Evolutionary conservation across 1,140 invertebrate genomes (phyloP).

Genomic region (Eulimnadia texana): DNA sequence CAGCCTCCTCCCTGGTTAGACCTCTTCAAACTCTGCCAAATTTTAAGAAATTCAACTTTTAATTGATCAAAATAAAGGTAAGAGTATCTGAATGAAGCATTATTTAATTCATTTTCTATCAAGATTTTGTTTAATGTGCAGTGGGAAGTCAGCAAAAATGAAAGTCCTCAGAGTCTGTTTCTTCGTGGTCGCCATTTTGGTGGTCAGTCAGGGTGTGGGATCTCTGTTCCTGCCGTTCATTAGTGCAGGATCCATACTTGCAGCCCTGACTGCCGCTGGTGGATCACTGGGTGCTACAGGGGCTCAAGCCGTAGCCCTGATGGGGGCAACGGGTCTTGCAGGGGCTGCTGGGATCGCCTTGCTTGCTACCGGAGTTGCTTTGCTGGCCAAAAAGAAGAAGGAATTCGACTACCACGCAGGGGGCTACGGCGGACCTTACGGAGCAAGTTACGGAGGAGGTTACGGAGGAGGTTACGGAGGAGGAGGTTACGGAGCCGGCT

Average conservation of each 20-base stretch:
- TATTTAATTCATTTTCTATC: too few relatives aligned
- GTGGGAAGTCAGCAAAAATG: too few relatives aligned
- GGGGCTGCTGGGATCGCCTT: background rate
- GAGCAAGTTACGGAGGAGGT: background rate
- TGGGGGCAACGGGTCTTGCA: background rate
- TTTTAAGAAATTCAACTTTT: too few relatives aligned
- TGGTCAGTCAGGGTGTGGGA: background rate
- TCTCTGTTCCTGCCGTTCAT: background rate
- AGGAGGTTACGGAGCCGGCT: background rate
- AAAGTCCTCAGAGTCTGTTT: too few relatives aligned
- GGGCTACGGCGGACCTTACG: background rate
- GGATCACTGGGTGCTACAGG: background rate
- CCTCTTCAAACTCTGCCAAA: too few relatives aligned
- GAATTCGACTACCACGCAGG: background rate
- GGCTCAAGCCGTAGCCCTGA: background rate
- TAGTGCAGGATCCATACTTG: background rate
- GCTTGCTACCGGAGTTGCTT: background rate
- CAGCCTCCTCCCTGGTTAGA: too few relatives aligned
- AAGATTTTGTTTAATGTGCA: too few relatives aligned
- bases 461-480: background rate
- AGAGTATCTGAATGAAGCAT: too few relatives aligned
- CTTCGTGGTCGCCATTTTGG: background rate
- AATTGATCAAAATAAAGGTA: too few relatives aligned
- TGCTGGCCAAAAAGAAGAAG: background rate
- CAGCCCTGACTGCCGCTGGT: background rate